Evolutionary conservation across 2,113 vertebrate genomes (phyloP), one percentile per base, ranked within the genome.

Genomic region (Odontesthes bonariensis): DNA sequence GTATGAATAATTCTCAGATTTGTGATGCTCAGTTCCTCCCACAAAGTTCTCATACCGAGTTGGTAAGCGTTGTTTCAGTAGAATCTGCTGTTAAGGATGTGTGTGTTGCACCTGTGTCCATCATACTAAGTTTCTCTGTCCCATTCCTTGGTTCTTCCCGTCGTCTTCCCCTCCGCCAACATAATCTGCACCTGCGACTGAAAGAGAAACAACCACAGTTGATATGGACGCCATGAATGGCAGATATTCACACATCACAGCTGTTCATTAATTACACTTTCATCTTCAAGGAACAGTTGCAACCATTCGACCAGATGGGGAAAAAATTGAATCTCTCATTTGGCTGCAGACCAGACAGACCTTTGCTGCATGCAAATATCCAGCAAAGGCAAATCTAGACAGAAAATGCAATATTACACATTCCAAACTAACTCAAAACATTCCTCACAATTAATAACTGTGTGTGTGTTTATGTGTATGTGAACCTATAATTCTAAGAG

Each of bases 101-200:
- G 31, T 44, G 59, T 31, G 53, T 1, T n/a, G 27, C 8, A 5
- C 46, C 19, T 51, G 64, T 75, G 40, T 80, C 81, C 78, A 86
- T 86, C 90, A 92, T 92, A 49, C 20, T 60, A 6, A 89, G 73
- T 73, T 92, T 93, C 71, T 92, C 92, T 0, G 75, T 84, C 20
- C 73, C 84, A 11, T 91, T 89, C 40, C 27, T 78, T 2, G 73
- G 55, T 19, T 88, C 88, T 56, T 88, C 86, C 4, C 75, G 76
- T 27, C 51, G 84, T 61, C 87, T 63, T 20, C 60, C 4, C 40
- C 80, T 83, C 55, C 47, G 57, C 55, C 80, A 22, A 6, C 79
- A 82, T 35, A 70, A 38, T 79, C 75, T 85, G 40, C 16, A 74
- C 47, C 81, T 81, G 8, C 85, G 80, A 57, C 92, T 93, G 82